These are phyloP conservation scores for Amphiduros pacificus DNA, from an alignment of 2,888 invertebrate genomes.

Conservation along the genomic window DNA sequence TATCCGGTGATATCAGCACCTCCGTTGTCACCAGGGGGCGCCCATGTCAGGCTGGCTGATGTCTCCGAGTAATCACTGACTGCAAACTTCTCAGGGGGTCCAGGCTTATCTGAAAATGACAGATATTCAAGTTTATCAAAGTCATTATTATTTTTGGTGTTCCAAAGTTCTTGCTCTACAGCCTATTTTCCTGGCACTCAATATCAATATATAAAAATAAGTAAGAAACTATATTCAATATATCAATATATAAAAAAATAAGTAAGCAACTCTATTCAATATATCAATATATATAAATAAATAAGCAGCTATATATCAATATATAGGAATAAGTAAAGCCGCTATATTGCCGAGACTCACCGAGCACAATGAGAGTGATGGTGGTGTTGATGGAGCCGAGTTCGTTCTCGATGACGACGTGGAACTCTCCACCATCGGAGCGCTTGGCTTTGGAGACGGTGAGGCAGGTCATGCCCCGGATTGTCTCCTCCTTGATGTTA, in stretches of 20 bases:
- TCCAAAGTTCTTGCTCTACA: too few species aligned
- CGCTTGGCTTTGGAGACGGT: conserved; percentile 30
- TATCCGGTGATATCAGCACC: conserved; percentile 34
- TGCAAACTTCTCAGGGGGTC: conserved; percentile 32
- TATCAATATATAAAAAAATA: too few species aligned
- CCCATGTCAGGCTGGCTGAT: conserved; percentile 23
- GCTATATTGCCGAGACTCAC: too few species aligned
- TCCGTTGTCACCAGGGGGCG: conserved; percentile 27
- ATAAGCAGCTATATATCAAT: too few species aligned
- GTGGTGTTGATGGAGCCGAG: conserved; percentile 29
- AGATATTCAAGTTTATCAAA: too few species aligned
- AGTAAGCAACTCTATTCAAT: too few species aligned
- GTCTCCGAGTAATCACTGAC: conserved; percentile 27
- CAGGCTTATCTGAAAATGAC: conserved; percentile 36
- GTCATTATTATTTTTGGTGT: too few species aligned
- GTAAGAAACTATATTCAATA: too few species aligned
- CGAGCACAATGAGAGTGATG: conserved; percentile 57
- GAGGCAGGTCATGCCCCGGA: conserved; percentile 34
- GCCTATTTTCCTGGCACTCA: too few species aligned
- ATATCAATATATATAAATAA: too few species aligned
- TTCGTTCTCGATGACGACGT: conserved; percentile 34
- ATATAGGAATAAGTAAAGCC: too few species aligned
- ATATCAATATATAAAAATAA: too few species aligned
- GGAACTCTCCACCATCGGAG: conserved; percentile 34
- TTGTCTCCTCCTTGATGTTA: conserved; percentile 29